These are phyloP conservation scores for Drosophila trichaetosa DNA, from an alignment of 2,888 invertebrate species.

Conservation along the genomic window DNA sequence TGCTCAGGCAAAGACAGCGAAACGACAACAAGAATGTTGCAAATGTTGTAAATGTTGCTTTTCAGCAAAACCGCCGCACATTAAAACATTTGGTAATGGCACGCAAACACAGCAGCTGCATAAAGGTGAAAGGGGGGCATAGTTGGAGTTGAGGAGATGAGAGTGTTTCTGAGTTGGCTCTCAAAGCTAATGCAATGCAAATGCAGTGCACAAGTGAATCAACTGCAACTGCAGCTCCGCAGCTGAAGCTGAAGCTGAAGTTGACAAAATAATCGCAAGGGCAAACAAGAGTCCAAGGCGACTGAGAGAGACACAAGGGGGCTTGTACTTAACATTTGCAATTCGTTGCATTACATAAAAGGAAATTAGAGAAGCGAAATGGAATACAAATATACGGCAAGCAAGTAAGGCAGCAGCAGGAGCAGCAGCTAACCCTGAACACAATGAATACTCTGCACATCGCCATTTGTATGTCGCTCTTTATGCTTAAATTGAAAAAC, in stretches of 20 bases:
- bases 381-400: conserved; percentile 65
- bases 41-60: conserved; percentile 51
- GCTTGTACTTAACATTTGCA: conserved; percentile 77
- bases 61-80: conserved; percentile 59
- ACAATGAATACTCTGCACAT: neutral
- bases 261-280: conserved; percentile 61
- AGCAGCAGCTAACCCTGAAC: neutral
- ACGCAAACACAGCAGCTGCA: neutral
- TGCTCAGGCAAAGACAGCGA: conserved; percentile 13
- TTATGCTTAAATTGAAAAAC: conserved; percentile 9
- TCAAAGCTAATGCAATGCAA: conserved; percentile 56
- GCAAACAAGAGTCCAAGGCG: conserved; percentile 42
- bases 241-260: conserved; percentile 37
- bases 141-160: neutral
- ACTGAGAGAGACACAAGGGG: conserved; percentile 21
- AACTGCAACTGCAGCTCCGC: conserved; percentile 19
- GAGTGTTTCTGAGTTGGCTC: neutral
- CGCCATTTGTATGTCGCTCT: neutral
- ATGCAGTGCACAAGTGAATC: conserved; percentile 41
- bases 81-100: conserved; percentile 67
- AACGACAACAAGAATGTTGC: conserved; percentile 69
- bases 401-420: neutral
- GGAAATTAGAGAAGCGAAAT: conserved; percentile 70
- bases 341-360: conserved; percentile 69
- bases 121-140: neutral